Percentiles rank a stretch among this genome's conserved stretches.
Conservation (phyloP, 2,113 vertebrate species). For the Carassius gibelio region DNA sequence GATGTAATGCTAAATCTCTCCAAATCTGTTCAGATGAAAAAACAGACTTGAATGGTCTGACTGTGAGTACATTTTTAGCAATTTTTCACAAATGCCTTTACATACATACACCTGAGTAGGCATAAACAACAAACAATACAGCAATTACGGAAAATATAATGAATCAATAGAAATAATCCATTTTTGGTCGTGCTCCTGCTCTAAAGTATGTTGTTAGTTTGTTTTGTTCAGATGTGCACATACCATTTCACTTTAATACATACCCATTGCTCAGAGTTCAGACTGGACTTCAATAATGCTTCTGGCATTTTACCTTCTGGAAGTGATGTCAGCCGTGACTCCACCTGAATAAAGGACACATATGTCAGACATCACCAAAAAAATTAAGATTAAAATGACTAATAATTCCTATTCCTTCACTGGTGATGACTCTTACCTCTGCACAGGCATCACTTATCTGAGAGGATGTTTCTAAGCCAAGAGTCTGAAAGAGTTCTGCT, state of each 20-base stretch:
- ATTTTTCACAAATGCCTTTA: too few species aligned
- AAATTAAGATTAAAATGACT: not conserved
- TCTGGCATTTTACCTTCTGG: slow-evolving; percentile 60
- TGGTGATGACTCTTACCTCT: slow-evolving; percentile 60
- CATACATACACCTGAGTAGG: too few species aligned
- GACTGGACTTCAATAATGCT: slow-evolving; percentile 72
- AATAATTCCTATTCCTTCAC: not conserved
- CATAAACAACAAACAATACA: too few species aligned
- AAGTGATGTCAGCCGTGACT: slow-evolving; percentile 62
- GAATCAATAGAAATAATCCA: too few species aligned
- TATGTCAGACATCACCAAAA: not conserved
- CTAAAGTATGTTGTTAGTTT: too few species aligned
- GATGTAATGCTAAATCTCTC: too few species aligned
- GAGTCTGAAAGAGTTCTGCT: slow-evolving; percentile 63
- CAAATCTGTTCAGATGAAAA: too few species aligned
- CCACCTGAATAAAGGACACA: slow-evolving; percentile 62
- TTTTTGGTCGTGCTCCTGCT: too few species aligned
- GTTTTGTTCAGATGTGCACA: not conserved
- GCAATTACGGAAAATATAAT: too few species aligned
- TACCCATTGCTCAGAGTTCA: slow-evolving; percentile 81
- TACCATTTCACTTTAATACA: slow-evolving; percentile 44
- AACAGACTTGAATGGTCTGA: too few species aligned
- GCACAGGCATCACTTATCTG: slow-evolving; percentile 59
- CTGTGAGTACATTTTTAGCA: too few species aligned
- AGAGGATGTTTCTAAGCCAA: slow-evolving; percentile 66